These are phyloP conservation scores for Dryoscopus gambensis DNA, from an alignment of 2,113 vertebrate genomes.

Conservation along the genomic window DNA sequence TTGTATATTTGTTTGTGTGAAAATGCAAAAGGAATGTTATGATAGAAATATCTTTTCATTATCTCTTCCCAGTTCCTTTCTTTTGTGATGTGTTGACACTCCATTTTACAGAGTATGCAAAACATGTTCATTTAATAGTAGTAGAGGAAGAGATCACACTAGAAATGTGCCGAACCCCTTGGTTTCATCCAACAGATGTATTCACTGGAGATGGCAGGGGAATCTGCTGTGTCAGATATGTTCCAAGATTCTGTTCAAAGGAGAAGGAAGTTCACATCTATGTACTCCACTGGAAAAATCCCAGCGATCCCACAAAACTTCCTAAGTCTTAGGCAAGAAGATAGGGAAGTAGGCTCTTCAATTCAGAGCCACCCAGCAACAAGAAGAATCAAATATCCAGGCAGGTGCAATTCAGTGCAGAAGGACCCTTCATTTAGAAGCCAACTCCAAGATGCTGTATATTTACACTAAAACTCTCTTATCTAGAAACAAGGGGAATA, in stretches of 20 bases:
- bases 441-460: neutral
- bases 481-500: neutral
- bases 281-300: neutral
- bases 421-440: neutral
- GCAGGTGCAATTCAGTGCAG: accelerated
- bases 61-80: neutral
- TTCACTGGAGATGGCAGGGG: neutral
- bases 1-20: neutral
- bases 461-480: neutral
- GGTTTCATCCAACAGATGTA: neutral
- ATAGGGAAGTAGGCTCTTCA: neutral
- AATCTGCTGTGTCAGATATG: neutral
- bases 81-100: neutral
- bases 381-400: accelerated
- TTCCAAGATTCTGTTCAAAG: neutral
- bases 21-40: neutral
- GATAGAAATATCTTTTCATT: neutral
- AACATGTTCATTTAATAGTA: neutral
- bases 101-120: neutral
- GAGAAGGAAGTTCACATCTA: neutral
- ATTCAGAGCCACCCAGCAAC: neutral
- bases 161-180: neutral
- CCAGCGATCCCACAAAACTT: accelerated
- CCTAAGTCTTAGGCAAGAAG: neutral
- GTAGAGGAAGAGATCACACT: neutral